Evolutionary conservation across 2,888 invertebrate species (phyloP).

Genomic region (Sinelater perroti): DNA sequence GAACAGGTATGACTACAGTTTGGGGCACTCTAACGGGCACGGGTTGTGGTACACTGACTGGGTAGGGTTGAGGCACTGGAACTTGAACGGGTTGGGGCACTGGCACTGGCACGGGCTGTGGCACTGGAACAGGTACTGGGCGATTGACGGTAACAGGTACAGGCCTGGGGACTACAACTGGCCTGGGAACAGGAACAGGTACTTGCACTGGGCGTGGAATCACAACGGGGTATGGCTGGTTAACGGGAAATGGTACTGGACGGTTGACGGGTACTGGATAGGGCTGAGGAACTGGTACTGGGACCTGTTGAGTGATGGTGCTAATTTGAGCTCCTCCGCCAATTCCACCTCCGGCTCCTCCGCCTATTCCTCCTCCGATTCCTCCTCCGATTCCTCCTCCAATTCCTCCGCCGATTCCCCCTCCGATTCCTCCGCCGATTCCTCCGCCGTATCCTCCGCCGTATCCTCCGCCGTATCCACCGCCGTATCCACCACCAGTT

Average conservation of each 20-base stretch:
- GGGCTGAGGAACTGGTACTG: constrained; percentile 44
- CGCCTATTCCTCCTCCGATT: constrained; percentile 29
- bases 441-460: constrained; percentile 12
- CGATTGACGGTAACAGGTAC: constrained; percentile 51
- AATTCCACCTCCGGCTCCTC: constrained; percentile 30
- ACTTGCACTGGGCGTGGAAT: constrained; percentile 52
- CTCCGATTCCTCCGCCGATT: constrained; percentile 9
- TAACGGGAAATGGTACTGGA: constrained; percentile 45
- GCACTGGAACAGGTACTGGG: constrained; percentile 45
- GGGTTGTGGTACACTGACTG: constrained; percentile 43
- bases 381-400: constrained; percentile 17
- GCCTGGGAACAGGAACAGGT: constrained; percentile 49
- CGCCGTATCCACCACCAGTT: constrained; percentile 14
- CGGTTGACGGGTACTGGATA: constrained; percentile 31
- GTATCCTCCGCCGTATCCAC: constrained; percentile 11
- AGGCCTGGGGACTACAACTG: constrained; percentile 42
- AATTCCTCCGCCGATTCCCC: constrained; percentile 21
- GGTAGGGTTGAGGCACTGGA: constrained; percentile 30
- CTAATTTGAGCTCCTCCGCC: constrained; percentile 54
- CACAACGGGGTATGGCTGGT: constrained; percentile 43
- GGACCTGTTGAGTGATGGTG: constrained; percentile 52
- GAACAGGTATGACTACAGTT: constrained; percentile 56
- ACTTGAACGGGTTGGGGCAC: constrained; percentile 47
- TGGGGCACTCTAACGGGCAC: constrained; percentile 52
- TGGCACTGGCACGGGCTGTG: constrained; percentile 45